These are phyloP conservation scores for Leptinotarsa defecta DNA, from an alignment of 1,140 invertebrate genomes.

Conservation along the genomic window DNA sequence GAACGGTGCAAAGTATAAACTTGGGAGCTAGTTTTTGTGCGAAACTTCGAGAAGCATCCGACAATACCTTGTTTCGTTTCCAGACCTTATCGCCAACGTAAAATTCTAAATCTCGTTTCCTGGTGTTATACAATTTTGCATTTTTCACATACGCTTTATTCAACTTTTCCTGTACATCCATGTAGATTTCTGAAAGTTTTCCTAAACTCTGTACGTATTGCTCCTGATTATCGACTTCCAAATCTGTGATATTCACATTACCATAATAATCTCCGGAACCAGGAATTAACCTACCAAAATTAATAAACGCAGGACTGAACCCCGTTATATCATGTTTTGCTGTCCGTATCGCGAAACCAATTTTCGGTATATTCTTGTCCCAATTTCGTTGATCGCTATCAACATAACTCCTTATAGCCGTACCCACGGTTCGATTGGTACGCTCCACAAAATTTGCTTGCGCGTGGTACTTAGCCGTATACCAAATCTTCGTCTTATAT, in stretches of 20 bases:
- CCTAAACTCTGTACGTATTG: neutral
- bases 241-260: neutral
- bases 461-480: conserved; percentile 27
- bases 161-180: conserved; percentile 20
- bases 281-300: conserved; percentile 26
- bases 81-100: conserved; percentile 35
- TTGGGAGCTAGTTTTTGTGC: conserved; percentile 36
- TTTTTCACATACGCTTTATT: conserved; percentile 28
- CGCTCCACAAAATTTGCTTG: conserved; percentile 33
- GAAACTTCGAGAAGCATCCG: conserved; percentile 29
- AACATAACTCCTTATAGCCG: conserved; percentile 33
- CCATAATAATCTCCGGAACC: conserved; percentile 29
- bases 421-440: conserved; percentile 29
- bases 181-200: conserved; percentile 22
- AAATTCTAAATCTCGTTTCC: conserved; percentile 30
- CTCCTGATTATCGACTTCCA: conserved; percentile 11
- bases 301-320: conserved; percentile 21
- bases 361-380: conserved; percentile 27
- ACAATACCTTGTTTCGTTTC: conserved; percentile 35
- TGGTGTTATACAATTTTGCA: conserved; percentile 31
- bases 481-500: conserved; percentile 27
- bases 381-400: conserved; percentile 27
- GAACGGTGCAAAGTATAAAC: conserved; percentile 31
- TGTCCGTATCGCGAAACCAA: conserved; percentile 27
- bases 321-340: conserved; percentile 30